Conservation (phyloP, 2,797 vertebrate genomes). For the Pygocentrus nattereri region DNA sequence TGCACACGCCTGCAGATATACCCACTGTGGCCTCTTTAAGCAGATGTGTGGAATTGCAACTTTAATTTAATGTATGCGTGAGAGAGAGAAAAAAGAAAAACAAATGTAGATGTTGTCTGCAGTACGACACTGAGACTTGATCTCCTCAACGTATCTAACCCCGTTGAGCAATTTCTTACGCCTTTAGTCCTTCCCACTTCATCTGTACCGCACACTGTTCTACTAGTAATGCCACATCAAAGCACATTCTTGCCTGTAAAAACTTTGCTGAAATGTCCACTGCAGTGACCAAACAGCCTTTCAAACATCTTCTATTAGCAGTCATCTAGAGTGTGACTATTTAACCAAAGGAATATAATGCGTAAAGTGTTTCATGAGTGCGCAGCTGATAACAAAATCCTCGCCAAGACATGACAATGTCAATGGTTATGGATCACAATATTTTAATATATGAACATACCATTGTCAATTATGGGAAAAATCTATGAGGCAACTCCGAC, state of each 20-base stretch:
- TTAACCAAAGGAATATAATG: not conserved
- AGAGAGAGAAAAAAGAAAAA: not conserved
- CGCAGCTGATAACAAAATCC: not conserved
- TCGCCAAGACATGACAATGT: not conserved
- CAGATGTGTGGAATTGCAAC: not conserved
- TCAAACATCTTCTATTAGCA: not conserved
- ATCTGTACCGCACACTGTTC: not conserved
- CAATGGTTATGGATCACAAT: not conserved
- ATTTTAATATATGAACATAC: constrained; percentile 27
- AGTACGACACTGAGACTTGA: constrained; percentile 5
- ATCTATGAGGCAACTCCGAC: not conserved
- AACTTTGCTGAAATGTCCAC: not conserved
- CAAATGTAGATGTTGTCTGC: not conserved
- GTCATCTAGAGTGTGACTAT: not conserved
- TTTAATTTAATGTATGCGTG: not conserved
- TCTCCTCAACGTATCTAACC: constrained; percentile 3
- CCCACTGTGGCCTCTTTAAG: not conserved
- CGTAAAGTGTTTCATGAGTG: not conserved
- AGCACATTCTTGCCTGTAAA: not conserved
- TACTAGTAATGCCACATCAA: constrained; percentile 13
- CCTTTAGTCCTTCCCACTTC: not conserved
- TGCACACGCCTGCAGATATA: no score
- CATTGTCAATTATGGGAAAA: not conserved
- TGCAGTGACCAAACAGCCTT: not conserved
- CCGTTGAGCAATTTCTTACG: not conserved